phyloP scores from a whole-genome alignment of 2,113 vertebrate genomes.

The Onychostoma macrolepis region DNA sequence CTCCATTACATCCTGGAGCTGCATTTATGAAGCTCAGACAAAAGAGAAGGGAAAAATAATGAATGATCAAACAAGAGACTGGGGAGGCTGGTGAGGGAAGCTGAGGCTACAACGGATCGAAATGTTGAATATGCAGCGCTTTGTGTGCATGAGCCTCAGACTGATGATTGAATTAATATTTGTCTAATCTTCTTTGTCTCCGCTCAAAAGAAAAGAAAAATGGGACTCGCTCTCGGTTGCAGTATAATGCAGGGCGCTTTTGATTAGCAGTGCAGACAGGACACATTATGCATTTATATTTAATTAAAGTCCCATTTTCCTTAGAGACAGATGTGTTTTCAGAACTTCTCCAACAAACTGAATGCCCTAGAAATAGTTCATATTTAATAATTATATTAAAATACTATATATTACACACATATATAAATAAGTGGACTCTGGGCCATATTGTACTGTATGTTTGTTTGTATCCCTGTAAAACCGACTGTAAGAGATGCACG shows the following conservation, averaged over 20 bases:
- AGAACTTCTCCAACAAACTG: not conserved
- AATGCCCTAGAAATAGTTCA: not conserved
- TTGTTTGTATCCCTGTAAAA: not conserved
- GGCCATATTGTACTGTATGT: not conserved
- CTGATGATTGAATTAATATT: constrained; percentile 30
- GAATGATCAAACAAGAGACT: constrained; percentile 20
- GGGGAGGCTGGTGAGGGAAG: not conserved
- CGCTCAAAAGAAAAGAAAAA: constrained; percentile 13
- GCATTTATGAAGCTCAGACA: not conserved
- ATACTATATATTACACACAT: no score
- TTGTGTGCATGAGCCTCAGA: constrained; percentile 1
- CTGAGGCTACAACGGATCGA: not conserved
- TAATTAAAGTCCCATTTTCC: not conserved
- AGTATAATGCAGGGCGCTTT: not conserved
- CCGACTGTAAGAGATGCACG: not conserved
- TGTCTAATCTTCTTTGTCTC: not conserved
- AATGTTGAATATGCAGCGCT: constrained; percentile 8
- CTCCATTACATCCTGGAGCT: constrained; percentile 10
- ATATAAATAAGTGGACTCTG: no score
- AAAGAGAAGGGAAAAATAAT: constrained; percentile 2
- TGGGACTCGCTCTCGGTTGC: not conserved
- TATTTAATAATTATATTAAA: no score
- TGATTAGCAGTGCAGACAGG: constrained; percentile 2
- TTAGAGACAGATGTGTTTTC: not conserved
- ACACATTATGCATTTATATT: not conserved